Evolutionary conservation across 1,140 invertebrate species (phyloP).

Genomic region (Solenopsis invicta): DNA sequence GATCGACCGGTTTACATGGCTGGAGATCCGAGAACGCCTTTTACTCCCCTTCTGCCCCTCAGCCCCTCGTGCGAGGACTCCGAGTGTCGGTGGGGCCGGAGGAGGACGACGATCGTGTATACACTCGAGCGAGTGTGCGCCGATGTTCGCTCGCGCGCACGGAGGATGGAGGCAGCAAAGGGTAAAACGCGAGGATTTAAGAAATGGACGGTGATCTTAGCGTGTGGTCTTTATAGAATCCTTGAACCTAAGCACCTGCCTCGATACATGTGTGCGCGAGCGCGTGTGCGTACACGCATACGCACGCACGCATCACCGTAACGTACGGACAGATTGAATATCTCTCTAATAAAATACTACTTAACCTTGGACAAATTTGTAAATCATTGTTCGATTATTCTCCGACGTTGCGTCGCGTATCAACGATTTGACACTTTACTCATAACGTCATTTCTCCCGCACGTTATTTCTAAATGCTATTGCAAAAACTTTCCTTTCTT

Average conservation of each 20-base stretch:
- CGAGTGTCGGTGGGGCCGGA: constrained; percentile 47
- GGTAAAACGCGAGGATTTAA: constrained; percentile 65
- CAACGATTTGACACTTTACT: background rate
- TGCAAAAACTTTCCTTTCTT: background rate
- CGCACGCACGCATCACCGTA: background rate
- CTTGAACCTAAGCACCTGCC: constrained; percentile 53
- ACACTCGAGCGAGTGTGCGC: constrained; percentile 25
- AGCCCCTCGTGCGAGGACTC: constrained; percentile 14
- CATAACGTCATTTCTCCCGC: background rate
- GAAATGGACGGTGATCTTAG: constrained; percentile 54
- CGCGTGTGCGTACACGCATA: background rate
- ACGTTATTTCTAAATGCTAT: constrained; percentile 4
- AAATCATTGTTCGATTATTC: background rate
- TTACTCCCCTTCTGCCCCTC: constrained; percentile 31
- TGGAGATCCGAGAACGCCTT: constrained; percentile 77
- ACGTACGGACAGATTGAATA: background rate
- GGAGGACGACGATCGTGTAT: constrained; percentile 47
- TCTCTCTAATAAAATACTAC: background rate
- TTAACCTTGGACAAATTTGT: background rate
- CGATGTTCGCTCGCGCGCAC: constrained; percentile 16
- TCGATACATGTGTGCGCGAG: background rate
- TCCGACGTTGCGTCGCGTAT: background rate
- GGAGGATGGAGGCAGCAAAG: constrained; percentile 57
- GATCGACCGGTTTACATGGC: constrained; percentile 85
- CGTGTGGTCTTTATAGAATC: constrained; percentile 58